Evolutionary conservation across 2,888 invertebrate species (phyloP).

Genomic region (Drosophila birchii): DNA sequence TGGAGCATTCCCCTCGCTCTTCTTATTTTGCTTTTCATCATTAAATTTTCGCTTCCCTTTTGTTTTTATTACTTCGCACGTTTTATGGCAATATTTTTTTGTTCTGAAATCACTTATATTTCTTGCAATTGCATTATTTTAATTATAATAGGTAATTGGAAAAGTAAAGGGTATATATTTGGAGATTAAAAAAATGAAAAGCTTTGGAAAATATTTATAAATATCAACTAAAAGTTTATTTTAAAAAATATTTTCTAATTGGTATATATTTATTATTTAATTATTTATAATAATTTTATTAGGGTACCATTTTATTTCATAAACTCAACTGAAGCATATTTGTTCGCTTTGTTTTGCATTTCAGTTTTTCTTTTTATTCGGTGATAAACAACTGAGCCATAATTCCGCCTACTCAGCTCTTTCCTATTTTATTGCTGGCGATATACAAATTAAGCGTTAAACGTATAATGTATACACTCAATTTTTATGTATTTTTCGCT

Average conservation of each 20-base stretch:
- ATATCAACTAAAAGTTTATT: neutral
- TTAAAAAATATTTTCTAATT: no score
- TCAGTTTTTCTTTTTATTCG: conserved; percentile 12
- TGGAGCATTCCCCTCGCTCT: conserved; percentile 30
- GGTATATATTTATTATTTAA: neutral
- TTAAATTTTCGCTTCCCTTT: conserved; percentile 9
- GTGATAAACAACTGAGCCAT: conserved; percentile 23
- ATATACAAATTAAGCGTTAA: conserved; percentile 19
- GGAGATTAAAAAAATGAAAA: no score
- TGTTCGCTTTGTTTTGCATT: conserved; percentile 1
- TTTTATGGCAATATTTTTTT: conserved; percentile 24
- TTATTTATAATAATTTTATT: no score
- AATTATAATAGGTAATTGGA: neutral
- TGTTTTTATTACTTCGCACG: conserved; percentile 35
- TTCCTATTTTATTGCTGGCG: conserved; percentile 16
- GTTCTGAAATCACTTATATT: conserved; percentile 29
- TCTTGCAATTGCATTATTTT: conserved; percentile 26
- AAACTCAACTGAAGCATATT: neutral
- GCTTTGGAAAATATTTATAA: neutral
- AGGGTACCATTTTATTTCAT: conserved; percentile 3
- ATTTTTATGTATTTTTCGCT: conserved; percentile 6
- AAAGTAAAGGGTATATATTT: neutral
- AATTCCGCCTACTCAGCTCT: conserved; percentile 28
- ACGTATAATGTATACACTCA: neutral
- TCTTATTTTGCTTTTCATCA: conserved; percentile 17